Base-by-base conservation (phyloP, 2,888 invertebrate species). In the Pseudococcus viburni region DNA sequence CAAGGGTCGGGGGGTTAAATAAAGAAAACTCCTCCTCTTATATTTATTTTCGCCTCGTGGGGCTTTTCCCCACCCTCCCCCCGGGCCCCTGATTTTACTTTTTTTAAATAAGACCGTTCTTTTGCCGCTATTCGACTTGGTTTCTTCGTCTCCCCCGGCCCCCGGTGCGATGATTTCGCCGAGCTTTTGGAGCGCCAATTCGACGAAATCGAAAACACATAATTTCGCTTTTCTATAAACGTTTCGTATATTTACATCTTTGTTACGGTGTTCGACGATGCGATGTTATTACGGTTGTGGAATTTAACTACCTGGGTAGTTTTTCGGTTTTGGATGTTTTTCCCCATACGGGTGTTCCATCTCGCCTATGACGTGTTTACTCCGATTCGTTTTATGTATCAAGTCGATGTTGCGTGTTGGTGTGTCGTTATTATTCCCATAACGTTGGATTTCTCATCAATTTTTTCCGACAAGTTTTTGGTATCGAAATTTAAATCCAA, bases 1-100 rank as follows among this genome's bases (percentile, higher is more conserved):
- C 46, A 83, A 83, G 46, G 80, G 42, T 83, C 80, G 46, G 80
- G 80, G n/a, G n/a, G n/a, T n/a, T 83, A 83, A 83, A 83, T 83
- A 83, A 83, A 83, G 42, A n/a, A 46, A 83, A 46, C 33, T 83
- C 77, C 77, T 77, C 39, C 12, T 5, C 33, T 73, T 73, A 73
- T 73, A 73, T 73, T 73, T 73, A 73, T n/a, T 73, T 33, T 73
- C 73, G 73, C 73, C 19, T 64, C 64, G 59, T 59, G n/a, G 59
- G 3, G 48, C n/a, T n/a, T n/a, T 51, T 15, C 15, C n/a, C 7
- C 55, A n/a, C 7, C 4, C 55, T n/a, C 15, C 15, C 0, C 51
- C 64, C 22, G 5, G 22, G n/a, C n/a, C 64, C 22, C 11, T 22
- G 8, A 22, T 9, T 64, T 11, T 59, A 64, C 64, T n/a, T n/a